These are phyloP conservation scores for Sturnira hondurensis DNA, from an alignment of 2,113 vertebrate species.

Conservation along the genomic window DNA sequence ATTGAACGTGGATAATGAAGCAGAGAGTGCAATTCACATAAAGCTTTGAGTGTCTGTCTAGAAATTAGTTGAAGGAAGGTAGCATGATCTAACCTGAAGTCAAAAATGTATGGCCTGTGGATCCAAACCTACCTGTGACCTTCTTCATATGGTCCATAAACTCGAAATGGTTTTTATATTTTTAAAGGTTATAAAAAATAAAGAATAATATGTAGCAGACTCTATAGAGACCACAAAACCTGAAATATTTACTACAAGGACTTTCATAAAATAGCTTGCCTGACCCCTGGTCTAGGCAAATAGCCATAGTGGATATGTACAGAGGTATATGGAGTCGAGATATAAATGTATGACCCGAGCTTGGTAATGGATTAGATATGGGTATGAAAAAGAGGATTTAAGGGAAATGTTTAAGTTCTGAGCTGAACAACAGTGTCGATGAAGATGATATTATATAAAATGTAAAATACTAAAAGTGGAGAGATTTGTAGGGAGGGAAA, in stretches of 20 bases:
- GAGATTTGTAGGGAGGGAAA: not conserved
- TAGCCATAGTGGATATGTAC: not conserved
- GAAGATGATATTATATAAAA: not conserved
- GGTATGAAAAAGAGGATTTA: not conserved
- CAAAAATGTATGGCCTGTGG: not conserved
- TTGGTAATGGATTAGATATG: not conserved
- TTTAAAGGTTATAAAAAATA: not conserved
- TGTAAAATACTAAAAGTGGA: not conserved
- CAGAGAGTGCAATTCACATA: not conserved
- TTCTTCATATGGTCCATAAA: not conserved
- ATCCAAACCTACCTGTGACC: not conserved
- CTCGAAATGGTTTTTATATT: not conserved
- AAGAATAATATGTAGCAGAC: not conserved
- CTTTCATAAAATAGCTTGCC: not conserved
- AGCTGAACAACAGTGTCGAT: not conserved
- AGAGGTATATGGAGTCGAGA: not conserved
- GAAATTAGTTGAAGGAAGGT: not conserved
- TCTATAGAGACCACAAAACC: not conserved
- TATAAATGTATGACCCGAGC: not conserved
- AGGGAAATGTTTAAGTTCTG: not conserved
- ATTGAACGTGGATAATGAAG: not conserved
- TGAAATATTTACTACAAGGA: not conserved
- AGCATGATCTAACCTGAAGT: not conserved
- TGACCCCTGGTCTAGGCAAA: not conserved
- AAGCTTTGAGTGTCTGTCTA: not conserved